Evolutionary conservation across 2,888 invertebrate genomes (phyloP), one percentile per base, ranked within the genome.

Genomic region (Parasteatoda lunata): DNA sequence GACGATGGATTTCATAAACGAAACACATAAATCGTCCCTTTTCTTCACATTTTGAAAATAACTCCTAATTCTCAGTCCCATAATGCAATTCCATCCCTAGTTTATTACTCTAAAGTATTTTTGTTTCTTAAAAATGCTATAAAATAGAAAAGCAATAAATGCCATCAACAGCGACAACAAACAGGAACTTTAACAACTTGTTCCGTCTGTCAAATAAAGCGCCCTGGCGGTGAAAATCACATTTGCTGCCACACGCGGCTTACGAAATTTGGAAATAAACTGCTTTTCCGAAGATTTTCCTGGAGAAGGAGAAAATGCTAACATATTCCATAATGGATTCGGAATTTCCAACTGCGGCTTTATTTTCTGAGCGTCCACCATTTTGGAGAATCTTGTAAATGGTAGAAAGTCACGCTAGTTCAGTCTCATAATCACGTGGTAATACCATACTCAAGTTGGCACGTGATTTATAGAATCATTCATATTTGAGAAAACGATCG

Each of bases 291-390:
- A 54, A 52, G 68, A 73, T 45, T 49, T 49, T 49, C 8, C 47
- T 11, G 6, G 13, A 13, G 13, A n/a, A 65, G 52, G 30, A 64
- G 15, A 65, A 70, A 79, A 79, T 79, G 64, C 79, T 59, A 79
- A 72, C 72, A 73, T 80, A 80, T 72, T 80, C 72, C 65, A 80
- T 80, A 80, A 80, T 80, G 59, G 72, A 80, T 80, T 72, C 66
- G 80, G 15, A 66, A 73, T 72, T 73, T 65, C 52, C n/a, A 52
- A n/a, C 3, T 9, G 59, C 59, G 59, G 51, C 73, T 66, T 73
- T 66, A 80, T 73, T 80, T 73, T 54, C 45, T n/a, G 51, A 52
- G 15, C 73, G 73, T 51, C 73, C 80, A 73, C 72, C 80, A 73
- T 73, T 80, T 80, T 80, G 80, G 6, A 65, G 51, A 72, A 13